Percentiles rank a stretch among this genome's conserved stretches.
Conservation (phyloP, 2,888 invertebrate species). For the Rotaria sp. region DNA sequence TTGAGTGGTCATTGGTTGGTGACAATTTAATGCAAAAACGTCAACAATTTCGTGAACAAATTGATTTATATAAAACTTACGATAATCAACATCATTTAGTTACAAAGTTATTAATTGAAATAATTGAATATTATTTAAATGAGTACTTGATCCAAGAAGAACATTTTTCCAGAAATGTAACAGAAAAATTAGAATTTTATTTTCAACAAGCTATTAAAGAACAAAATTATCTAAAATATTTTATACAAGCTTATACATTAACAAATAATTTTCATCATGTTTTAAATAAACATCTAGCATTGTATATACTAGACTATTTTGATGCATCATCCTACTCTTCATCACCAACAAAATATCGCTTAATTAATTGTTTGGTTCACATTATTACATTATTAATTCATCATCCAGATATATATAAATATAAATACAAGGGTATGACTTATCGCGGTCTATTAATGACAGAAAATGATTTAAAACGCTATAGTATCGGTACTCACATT, state of each 20-base stretch:
- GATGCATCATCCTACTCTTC: background rate
- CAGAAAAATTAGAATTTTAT: background rate
- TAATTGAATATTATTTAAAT: conserved; percentile 10
- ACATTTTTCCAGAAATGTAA: background rate
- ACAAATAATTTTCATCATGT: background rate
- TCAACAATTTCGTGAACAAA: background rate
- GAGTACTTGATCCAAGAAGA: background rate
- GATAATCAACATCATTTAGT: background rate
- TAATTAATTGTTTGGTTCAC: background rate
- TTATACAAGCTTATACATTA: conserved; percentile 1
- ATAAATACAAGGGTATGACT: background rate
- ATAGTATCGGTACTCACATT: background rate
- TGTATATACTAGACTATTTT: background rate
- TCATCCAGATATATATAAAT: background rate
- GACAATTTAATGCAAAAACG: conserved; percentile 3
- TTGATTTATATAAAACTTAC: conserved; percentile 11
- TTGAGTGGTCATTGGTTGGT: background rate
- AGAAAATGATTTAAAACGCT: background rate
- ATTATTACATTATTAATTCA: background rate
- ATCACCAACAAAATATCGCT: background rate
- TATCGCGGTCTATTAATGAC: background rate
- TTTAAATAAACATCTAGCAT: background rate
- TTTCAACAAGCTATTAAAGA: background rate
- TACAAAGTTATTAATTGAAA: background rate
- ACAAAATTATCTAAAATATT: conserved; percentile 9